Evolutionary conservation across 2,888 invertebrate species (phyloP), one percentile per base, ranked within the genome.

Genomic region (Orthosia incerta): DNA sequence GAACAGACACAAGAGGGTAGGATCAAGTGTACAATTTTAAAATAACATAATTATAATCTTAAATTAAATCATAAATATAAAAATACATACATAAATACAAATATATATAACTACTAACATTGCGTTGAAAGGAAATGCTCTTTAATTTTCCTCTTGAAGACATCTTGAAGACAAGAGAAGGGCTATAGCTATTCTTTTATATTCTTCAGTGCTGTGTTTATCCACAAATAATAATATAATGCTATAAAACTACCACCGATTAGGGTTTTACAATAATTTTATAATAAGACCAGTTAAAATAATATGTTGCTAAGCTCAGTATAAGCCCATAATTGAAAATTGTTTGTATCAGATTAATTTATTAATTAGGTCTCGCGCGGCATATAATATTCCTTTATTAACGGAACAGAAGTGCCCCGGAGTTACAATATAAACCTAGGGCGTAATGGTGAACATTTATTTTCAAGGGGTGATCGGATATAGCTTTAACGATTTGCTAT

Each of bases 291-390:
- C 48, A 53, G 51, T 78, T 70, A 63, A 60, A 78, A 72, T 72
- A 77, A 63, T 63, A 74, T 64, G 26, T 57, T 79, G 62, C 65
- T 66, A 66, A 80, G 66, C 74, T 59, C 63, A 53, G 57, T 67
- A 62, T 82, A 67, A 82, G 82, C 63, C 20, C 55, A 60, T 82
- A 79, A 80, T 80, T 70, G 83, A 82, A 82, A 79, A 74, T 82
- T 63, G 80, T 80, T 74, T 82, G 74, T 70, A 74, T 79, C 79
- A 63, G 79, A 80, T 82, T 77, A 82, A 72, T 82, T 82, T 74
- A 80, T 82, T 80, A 80, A 80, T 80, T 82, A 74, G 79, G 60
- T 74, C 79, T 67, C 39, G 46, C 46, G 68, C 31, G 65, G 26
- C 48, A 57, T 50, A 72, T 55, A 60, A 65, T 65, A 70, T 76